These are phyloP conservation scores for Flabesymbios commensalis DNA, from an alignment of 2,888 invertebrate species.

Conservation along the genomic window DNA sequence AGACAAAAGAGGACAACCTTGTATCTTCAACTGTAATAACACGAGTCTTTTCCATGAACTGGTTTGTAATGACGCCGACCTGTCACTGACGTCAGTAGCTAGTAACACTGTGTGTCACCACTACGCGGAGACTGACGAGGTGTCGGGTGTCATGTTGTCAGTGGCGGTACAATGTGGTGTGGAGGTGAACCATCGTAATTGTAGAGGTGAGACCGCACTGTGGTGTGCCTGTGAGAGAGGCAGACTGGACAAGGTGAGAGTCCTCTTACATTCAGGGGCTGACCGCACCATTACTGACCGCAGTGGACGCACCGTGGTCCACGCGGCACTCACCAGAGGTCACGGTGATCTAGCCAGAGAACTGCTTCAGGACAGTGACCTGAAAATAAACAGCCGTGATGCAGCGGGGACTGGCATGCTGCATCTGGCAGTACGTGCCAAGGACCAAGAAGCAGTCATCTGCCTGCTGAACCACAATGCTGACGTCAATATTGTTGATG, in stretches of 20 bases:
- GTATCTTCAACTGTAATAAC: no score
- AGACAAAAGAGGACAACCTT: no score
- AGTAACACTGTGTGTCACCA: neutral
- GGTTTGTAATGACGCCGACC: no score
- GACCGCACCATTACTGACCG: neutral
- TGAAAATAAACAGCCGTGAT: conserved; percentile 3
- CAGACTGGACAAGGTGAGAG: conserved; percentile 6
- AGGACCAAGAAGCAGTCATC: neutral
- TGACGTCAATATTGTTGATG: neutral
- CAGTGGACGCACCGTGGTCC: conserved; percentile 4
- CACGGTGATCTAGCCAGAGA: neutral
- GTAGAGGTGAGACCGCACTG: conserved; percentile 4
- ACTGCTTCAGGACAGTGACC: neutral
- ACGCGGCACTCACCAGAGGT: neutral
- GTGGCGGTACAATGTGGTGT: neutral
- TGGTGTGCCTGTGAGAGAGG: conserved; percentile 3
- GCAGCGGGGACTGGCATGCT: conserved; percentile 2
- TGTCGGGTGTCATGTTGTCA: neutral
- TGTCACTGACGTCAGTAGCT: neutral
- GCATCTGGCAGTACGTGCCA: conserved; percentile 10
- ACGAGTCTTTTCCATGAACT: no score
- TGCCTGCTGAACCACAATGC: conserved; percentile 2
- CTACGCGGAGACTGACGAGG: neutral
- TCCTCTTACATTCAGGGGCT: conserved; percentile 7
- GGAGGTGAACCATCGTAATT: conserved; percentile 1